phyloP scores from a whole-genome alignment of 2,888 invertebrate genomes.

The Cataglyphis cursor region DNA sequence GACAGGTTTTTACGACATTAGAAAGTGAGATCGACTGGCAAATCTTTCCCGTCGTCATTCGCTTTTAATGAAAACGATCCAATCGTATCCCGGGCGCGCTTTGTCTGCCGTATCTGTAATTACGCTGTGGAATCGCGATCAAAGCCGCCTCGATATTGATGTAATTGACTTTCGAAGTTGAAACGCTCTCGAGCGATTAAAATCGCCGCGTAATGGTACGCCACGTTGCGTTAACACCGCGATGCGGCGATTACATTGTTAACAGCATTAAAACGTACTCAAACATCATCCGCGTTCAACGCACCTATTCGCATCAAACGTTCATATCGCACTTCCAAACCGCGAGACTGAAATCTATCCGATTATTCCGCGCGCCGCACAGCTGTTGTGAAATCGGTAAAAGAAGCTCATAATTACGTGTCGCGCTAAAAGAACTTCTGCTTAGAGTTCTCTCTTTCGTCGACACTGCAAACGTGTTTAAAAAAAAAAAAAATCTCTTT shows the following conservation, averaged over 20 bases:
- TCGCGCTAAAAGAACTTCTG: constrained; percentile 14
- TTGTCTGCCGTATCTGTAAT: constrained; percentile 47
- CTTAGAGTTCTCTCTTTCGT: constrained; percentile 28
- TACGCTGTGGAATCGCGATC: constrained; percentile 43
- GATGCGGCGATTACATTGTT: constrained; percentile 59
- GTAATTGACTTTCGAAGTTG: constrained; percentile 63
- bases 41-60: constrained; percentile 29
- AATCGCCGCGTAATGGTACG: constrained; percentile 55
- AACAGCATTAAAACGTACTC: constrained; percentile 55
- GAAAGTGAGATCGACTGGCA: constrained; percentile 32
- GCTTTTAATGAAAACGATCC: constrained; percentile 52
- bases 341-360: constrained; percentile 49
- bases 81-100: constrained; percentile 32
- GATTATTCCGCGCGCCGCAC: constrained; percentile 46
- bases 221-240: constrained; percentile 59
- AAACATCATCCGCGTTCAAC: constrained; percentile 41
- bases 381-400: constrained; percentile 42
- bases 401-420: constrained; percentile 48
- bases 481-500: not conserved
- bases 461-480: not conserved
- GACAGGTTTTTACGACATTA: constrained; percentile 40
- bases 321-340: constrained; percentile 41
- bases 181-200: constrained; percentile 62
- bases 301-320: constrained; percentile 43
- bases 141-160: constrained; percentile 50